phyloP scores from a whole-genome alignment of 2,113 vertebrate species.

The Carettochelys insculpta region DNA sequence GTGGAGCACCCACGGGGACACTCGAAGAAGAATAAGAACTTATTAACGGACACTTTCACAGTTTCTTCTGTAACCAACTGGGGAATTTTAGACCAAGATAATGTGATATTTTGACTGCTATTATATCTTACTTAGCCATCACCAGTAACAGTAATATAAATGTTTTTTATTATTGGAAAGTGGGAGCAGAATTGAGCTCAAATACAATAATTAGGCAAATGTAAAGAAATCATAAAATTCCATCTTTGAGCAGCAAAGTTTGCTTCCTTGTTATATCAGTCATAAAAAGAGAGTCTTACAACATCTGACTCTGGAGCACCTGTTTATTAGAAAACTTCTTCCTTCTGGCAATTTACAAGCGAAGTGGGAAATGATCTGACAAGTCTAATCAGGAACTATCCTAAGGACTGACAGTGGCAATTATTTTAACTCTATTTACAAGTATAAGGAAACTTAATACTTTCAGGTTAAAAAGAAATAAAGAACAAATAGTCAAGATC shows the following conservation, averaged over 20 bases:
- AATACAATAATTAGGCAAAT: slow-evolving; percentile 8
- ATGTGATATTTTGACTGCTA: too few species aligned
- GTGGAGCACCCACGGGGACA: too few species aligned
- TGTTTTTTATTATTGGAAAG: slow-evolving; percentile 4
- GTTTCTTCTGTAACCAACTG: not conserved
- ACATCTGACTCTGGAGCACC: not conserved
- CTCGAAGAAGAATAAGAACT: too few species aligned
- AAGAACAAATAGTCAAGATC: not conserved
- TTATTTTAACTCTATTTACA: not conserved
- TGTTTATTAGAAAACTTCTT: not conserved
- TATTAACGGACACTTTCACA: not conserved
- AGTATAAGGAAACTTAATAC: not conserved
- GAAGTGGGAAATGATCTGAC: not conserved
- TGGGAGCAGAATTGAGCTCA: not conserved
- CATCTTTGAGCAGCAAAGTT: not conserved
- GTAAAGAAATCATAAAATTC: slow-evolving; percentile 11
- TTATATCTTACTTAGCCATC: not conserved
- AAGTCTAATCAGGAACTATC: not conserved
- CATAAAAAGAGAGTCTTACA: not conserved
- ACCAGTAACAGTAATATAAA: slow-evolving; percentile 1
- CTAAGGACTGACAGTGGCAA: not conserved
- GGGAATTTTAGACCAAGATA: not conserved
- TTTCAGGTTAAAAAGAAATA: not conserved
- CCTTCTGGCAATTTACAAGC: slow-evolving; percentile 30
- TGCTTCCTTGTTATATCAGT: not conserved